These are phyloP conservation scores for Drosophila mimetica DNA, from an alignment of 2,888 invertebrate genomes.

Conservation along the genomic window DNA sequence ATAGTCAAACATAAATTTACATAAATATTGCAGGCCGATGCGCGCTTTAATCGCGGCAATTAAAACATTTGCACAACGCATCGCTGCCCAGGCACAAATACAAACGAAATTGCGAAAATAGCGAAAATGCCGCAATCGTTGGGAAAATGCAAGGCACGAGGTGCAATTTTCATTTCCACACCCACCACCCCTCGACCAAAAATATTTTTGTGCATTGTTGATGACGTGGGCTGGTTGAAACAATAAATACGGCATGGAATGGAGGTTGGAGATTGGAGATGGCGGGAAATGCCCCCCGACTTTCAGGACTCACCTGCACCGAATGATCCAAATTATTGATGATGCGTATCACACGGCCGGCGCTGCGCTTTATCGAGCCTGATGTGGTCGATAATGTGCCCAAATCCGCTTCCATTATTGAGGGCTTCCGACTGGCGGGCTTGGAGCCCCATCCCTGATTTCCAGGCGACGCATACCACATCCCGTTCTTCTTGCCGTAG, in stretches of 20 bases:
- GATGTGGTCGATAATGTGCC: constrained; percentile 88
- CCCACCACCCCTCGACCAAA: constrained; percentile 5
- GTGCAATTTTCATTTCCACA: constrained; percentile 14
- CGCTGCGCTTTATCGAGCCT: constrained; percentile 89
- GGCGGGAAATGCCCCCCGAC: neutral
- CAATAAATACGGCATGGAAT: constrained; percentile 51
- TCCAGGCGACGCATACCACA: constrained; percentile 91
- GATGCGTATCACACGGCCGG: constrained; percentile 94
- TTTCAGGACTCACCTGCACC: constrained; percentile 88
- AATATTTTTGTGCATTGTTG: constrained; percentile 44
- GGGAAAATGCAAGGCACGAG: constrained; percentile 35
- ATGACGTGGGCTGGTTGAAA: constrained; percentile 34
- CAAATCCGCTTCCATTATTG: constrained; percentile 91
- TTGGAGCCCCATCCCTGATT: constrained; percentile 87
- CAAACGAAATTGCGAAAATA: constrained; percentile 37
- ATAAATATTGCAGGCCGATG: constrained; percentile 39
- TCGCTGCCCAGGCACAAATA: constrained; percentile 37
- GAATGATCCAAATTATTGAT: constrained; percentile 97
- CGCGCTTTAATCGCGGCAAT: constrained; percentile 55
- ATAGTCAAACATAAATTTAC: constrained; percentile 52
- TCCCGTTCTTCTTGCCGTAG: constrained; percentile 95
- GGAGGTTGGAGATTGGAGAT: neutral
- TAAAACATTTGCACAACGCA: constrained; percentile 56
- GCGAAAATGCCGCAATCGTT: constrained; percentile 41
- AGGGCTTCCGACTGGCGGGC: constrained; percentile 91